phyloP scores from a whole-genome alignment of 2,888 invertebrate species.

The Yponomeuta evonymella region DNA sequence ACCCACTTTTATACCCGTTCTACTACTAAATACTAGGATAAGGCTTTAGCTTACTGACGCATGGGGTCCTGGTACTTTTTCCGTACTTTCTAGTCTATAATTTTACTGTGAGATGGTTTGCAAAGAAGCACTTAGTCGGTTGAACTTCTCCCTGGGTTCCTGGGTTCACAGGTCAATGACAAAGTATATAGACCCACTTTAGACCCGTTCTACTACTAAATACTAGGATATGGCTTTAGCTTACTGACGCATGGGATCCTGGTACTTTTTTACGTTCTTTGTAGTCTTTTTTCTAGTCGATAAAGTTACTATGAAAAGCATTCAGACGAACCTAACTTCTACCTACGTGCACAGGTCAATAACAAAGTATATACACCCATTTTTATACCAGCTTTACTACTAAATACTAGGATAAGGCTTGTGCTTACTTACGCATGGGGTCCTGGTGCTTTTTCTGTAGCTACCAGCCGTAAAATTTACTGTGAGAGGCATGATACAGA shows the following conservation, averaged over 20 bases:
- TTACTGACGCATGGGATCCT: background rate
- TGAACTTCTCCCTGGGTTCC: background rate
- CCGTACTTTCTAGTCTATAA: no score
- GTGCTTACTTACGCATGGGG: background rate
- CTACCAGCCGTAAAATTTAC: background rate
- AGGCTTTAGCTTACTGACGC: background rate
- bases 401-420: background rate
- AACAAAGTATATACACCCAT: background rate
- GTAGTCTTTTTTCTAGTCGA: background rate
- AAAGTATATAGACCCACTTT: background rate
- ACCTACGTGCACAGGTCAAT: background rate
- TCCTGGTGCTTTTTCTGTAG: background rate
- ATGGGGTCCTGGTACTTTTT: background rate
- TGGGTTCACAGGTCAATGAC: background rate
- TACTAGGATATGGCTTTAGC: no score
- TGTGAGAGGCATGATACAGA: background rate
- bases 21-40: background rate
- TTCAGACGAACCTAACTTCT: background rate
- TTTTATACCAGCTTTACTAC: background rate
- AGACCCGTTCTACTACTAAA: background rate
- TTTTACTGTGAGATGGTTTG: constrained; percentile 61
- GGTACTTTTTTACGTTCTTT: background rate
- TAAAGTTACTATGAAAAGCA: background rate
- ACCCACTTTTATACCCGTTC: background rate
- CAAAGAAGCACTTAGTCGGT: constrained; percentile 80